These are phyloP conservation scores for Cryptosula pallasiana DNA, from an alignment of 2,888 invertebrate species.

Conservation along the genomic window DNA sequence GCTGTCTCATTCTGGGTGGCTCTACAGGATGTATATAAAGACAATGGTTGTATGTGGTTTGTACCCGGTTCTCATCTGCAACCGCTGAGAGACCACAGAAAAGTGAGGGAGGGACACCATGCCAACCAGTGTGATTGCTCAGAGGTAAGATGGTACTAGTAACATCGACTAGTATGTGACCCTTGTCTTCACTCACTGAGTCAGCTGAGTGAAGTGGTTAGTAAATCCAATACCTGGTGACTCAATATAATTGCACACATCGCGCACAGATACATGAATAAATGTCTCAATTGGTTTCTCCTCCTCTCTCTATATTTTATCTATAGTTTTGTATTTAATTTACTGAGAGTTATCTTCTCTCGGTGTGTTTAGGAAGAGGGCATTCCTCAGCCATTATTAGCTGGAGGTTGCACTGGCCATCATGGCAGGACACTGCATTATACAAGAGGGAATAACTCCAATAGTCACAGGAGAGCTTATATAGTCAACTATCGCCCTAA, in stretches of 20 bases:
- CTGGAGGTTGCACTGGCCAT: constrained; percentile 30
- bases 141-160: too few relatives aligned
- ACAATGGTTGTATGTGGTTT: constrained; percentile 29
- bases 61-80: constrained; percentile 26
- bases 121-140: constrained; percentile 28
- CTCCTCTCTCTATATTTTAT: too few relatives aligned
- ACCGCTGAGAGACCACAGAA: constrained; percentile 27
- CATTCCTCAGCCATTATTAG: constrained; percentile 27
- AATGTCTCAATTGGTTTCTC: too few relatives aligned
- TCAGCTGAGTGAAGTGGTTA: too few relatives aligned
- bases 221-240: too few relatives aligned
- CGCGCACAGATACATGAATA: too few relatives aligned
- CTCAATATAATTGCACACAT: too few relatives aligned
- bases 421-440: constrained; percentile 31
- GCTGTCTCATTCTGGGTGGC: constrained; percentile 32
- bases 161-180: too few relatives aligned
- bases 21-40: constrained; percentile 26
- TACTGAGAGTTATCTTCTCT: too few relatives aligned
- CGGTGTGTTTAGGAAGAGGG: constrained; percentile 28
- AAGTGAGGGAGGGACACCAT: constrained; percentile 28
- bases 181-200: too few relatives aligned
- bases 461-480: constrained; percentile 28
- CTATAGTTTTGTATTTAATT: too few relatives aligned
- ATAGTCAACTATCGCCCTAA: constrained; percentile 31
- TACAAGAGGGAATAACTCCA: constrained; percentile 29